A percentile compares a stretch with the other conserved stretches of the same genome.
Evolutionary conservation across 2,797 vertebrate genomes (phyloP).

Genomic region (Tapera naevia): DNA sequence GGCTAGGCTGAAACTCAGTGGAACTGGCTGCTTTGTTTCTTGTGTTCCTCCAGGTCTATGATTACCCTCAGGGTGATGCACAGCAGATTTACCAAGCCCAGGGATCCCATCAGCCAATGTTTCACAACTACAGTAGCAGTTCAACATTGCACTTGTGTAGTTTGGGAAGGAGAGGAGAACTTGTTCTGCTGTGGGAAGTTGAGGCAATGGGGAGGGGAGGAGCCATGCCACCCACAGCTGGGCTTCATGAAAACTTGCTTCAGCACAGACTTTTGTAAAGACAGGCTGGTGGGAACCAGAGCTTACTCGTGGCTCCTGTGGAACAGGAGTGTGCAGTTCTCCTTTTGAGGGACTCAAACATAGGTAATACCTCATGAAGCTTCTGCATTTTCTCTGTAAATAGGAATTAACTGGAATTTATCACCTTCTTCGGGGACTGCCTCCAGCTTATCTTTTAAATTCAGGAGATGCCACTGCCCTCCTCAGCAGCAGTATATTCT

Average conservation of each 20-base stretch:
- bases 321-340: background rate
- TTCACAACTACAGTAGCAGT: rapidly evolving
- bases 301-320: rapidly evolving
- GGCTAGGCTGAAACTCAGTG: background rate
- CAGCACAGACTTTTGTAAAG: background rate
- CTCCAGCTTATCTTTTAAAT: background rate
- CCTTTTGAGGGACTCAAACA: background rate
- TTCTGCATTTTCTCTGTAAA: background rate
- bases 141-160: background rate
- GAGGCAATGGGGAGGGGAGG: background rate
- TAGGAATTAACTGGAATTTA: background rate
- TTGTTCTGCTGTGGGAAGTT: background rate
- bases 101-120: rapidly evolving
- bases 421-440: background rate
- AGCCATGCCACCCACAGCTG: background rate
- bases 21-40: background rate
- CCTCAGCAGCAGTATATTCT: background rate
- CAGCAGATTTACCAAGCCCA: background rate
- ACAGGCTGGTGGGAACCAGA: background rate
- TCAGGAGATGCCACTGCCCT: background rate
- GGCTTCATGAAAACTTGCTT: background rate
- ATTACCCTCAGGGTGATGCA: background rate
- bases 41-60: background rate
- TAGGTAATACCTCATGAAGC: background rate
- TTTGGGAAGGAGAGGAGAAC: background rate